Evolutionary conservation across 2,888 invertebrate species (phyloP).

Genomic region (Luffia ferchaultella): DNA sequence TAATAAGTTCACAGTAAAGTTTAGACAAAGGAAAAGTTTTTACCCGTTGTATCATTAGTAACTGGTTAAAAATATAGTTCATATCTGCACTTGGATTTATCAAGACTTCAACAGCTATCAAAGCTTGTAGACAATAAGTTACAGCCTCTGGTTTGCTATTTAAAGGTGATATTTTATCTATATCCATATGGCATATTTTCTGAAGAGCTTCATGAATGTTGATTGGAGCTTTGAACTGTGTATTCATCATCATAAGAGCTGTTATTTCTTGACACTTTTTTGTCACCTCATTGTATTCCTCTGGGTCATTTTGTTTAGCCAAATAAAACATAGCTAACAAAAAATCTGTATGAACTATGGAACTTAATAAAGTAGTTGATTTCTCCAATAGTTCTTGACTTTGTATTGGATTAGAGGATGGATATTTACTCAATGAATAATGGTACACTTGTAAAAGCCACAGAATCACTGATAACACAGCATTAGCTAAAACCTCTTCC

Average conservation of each 20-base stretch:
- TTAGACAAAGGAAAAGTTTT: conserved; percentile 84
- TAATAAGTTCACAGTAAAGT: conserved; percentile 87
- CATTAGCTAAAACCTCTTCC: conserved; percentile 83
- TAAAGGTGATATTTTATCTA: conserved; percentile 67
- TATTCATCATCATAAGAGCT: conserved; percentile 65
- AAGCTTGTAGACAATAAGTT: conserved; percentile 78
- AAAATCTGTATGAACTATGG: conserved; percentile 76
- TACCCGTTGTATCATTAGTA: conserved; percentile 84
- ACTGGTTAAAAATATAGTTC: conserved; percentile 79
- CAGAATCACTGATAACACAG: conserved; percentile 81
- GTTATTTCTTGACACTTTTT: conserved; percentile 82
- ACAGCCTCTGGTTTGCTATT: conserved; percentile 69
- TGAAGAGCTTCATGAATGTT: conserved; percentile 68
- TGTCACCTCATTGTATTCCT: conserved; percentile 70
- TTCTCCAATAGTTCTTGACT: conserved; percentile 73
- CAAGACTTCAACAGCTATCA: conserved; percentile 85
- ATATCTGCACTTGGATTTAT: conserved; percentile 87
- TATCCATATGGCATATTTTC: conserved; percentile 68
- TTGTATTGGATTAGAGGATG: conserved; percentile 53
- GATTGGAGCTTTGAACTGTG: conserved; percentile 59
- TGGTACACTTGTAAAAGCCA: conserved; percentile 84
- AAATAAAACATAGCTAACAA: conserved; percentile 83
- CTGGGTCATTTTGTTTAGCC: conserved; percentile 82
- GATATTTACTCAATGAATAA: conserved; percentile 52
- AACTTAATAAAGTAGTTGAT: conserved; percentile 72